Evolutionary conservation across 2,113 vertebrate species (phyloP).

Genomic region (Muntiacus muntjak): DNA sequence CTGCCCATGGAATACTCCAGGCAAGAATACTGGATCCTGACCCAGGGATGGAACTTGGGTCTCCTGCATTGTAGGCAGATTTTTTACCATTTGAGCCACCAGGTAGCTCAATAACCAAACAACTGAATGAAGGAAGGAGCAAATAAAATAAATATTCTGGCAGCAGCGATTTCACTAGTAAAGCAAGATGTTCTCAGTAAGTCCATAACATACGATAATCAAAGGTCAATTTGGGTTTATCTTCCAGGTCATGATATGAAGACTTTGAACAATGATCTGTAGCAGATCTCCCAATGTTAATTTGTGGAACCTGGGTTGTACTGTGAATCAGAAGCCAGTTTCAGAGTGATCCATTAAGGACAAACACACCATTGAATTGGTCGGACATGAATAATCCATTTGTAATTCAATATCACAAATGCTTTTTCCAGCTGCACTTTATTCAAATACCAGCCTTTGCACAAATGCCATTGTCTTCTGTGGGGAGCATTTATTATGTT

Average conservation of each 20-base stretch:
- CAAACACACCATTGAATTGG: neutral
- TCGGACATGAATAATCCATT: neutral
- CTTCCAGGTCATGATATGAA: neutral
- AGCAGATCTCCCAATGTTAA: neutral
- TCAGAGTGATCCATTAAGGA: neutral
- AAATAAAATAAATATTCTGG: neutral
- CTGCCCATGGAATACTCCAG: neutral
- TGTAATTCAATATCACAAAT: neutral
- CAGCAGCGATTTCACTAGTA: neutral
- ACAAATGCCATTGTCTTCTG: neutral
- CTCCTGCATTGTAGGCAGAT: neutral
- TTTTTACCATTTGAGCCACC: neutral
- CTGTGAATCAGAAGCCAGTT: neutral
- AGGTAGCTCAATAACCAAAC: neutral
- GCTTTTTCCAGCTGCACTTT: neutral
- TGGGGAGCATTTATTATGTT: neutral
- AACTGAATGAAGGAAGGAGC: neutral
- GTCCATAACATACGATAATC: neutral
- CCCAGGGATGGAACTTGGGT: neutral
- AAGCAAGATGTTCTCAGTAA: neutral
- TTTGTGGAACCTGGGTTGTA: neutral
- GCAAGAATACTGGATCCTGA: neutral
- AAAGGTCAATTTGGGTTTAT: neutral
- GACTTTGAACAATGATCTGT: neutral
- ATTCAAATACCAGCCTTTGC: neutral